Conservation (phyloP, 2,797 vertebrate species). For the Trematomus bernacchii region DNA sequence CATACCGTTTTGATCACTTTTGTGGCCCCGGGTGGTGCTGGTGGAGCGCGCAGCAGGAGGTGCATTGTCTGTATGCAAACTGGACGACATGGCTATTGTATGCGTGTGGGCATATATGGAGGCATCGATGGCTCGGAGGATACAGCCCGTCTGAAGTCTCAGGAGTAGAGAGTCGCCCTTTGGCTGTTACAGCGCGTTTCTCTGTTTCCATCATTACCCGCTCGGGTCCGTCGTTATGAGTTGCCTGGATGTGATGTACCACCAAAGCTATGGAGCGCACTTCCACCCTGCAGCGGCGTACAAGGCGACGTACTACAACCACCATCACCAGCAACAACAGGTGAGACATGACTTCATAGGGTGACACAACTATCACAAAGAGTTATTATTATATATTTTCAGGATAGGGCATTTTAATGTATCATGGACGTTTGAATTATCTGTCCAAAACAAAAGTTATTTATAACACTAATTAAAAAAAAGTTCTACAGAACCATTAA, state of each 20-base stretch:
- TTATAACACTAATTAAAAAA: background rate
- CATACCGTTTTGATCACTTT: constrained; percentile 63
- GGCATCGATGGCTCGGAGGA: constrained; percentile 67
- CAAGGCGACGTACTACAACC: constrained; percentile 87
- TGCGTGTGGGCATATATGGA: constrained; percentile 85
- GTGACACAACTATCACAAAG: background rate
- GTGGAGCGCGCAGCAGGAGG: constrained; percentile 78
- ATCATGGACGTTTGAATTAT: background rate
- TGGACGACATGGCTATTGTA: constrained; percentile 85
- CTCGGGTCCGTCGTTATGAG: constrained; percentile 90
- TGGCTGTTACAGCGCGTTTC: constrained; percentile 44
- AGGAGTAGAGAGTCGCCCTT: constrained; percentile 59
- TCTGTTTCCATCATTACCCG: constrained; percentile 41
- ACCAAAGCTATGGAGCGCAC: constrained; percentile 93
- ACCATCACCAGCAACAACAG: constrained; percentile 88
- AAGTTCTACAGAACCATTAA: background rate
- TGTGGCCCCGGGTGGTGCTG: constrained; percentile 79
- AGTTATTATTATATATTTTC: background rate
- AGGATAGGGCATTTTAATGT: background rate
- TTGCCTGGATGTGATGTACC: constrained; percentile 97
- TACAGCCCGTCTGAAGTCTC: constrained; percentile 72
- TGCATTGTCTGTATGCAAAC: constrained; percentile 87
- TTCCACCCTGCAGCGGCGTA: constrained; percentile 88
- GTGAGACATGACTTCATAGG: constrained; percentile 77
- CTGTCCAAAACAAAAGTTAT: background rate